Conservation (phyloP, 2,888 invertebrate species). For the Philonicus albiceps region DNA sequence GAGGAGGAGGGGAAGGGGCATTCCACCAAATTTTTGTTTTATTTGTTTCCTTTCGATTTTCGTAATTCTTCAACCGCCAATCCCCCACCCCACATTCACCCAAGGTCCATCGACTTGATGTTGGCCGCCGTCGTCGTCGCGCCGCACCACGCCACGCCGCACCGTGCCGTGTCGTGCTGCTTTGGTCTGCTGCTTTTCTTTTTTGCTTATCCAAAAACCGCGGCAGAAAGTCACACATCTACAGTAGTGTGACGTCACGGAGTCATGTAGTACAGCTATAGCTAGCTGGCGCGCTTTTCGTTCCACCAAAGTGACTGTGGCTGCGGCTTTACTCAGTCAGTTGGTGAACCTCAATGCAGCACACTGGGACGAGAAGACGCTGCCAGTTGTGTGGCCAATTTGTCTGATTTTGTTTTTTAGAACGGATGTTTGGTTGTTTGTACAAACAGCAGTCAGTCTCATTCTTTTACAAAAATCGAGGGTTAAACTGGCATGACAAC, state of each 20-base stretch:
- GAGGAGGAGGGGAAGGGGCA: background rate
- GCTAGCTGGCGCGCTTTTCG: background rate
- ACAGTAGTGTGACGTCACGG: constrained; percentile 29
- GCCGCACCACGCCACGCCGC: background rate
- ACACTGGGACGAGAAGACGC: background rate
- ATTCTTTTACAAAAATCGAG: background rate
- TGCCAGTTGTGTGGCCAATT: background rate
- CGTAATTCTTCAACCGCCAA: background rate
- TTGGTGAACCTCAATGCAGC: background rate
- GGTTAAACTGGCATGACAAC: background rate
- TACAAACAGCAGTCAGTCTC: background rate
- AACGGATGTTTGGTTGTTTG: background rate
- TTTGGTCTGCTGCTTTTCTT: background rate
- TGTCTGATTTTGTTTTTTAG: background rate
- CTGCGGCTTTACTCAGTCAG: background rate
- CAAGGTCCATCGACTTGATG: background rate
- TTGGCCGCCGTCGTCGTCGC: background rate
- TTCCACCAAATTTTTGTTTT: background rate
- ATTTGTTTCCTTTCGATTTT: constrained; percentile 6
- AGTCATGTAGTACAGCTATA: background rate
- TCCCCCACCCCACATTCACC: background rate
- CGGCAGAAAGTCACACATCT: background rate
- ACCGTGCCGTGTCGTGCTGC: background rate
- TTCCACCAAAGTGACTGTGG: background rate
- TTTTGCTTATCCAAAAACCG: background rate